Conservation (phyloP, 2,797 vertebrate genomes). For the Eulemur albifrons region DNA sequence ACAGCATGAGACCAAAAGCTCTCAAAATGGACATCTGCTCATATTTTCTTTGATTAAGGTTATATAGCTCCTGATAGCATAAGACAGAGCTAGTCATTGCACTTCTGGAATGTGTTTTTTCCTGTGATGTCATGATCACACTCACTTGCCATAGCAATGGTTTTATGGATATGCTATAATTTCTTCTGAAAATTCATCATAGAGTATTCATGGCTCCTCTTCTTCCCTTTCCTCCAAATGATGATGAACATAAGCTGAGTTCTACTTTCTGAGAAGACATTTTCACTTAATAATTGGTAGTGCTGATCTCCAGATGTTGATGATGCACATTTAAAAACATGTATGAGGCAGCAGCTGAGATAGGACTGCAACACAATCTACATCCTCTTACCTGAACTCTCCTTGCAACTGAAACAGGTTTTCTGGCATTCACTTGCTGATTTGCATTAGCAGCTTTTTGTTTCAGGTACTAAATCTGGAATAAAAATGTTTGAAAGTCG, state of each 20-base stretch:
- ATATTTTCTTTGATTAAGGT: neutral
- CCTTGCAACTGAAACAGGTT: neutral
- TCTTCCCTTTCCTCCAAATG: conserved; percentile 4
- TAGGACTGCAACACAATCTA: neutral
- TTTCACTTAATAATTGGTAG: conserved; percentile 25
- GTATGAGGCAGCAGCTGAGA: neutral
- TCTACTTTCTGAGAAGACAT: neutral
- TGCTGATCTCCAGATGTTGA: neutral
- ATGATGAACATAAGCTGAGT: neutral
- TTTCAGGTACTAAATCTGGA: conserved; percentile 22
- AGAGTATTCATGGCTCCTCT: neutral
- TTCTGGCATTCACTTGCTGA: conserved; percentile 16
- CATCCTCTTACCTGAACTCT: neutral
- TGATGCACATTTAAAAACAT: neutral
- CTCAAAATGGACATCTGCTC: neutral
- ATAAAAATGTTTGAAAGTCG: neutral
- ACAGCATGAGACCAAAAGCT: neutral
- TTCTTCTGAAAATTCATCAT: neutral
- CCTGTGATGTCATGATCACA: neutral
- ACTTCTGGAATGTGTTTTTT: neutral
- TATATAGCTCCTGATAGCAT: neutral
- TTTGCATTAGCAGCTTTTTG: conserved; percentile 16
- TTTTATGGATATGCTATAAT: neutral
- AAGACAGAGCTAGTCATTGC: neutral
- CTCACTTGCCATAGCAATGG: neutral